Evolutionary conservation across 1,140 invertebrate genomes (phyloP).

Genomic region (Rhizoglyphus robini): DNA sequence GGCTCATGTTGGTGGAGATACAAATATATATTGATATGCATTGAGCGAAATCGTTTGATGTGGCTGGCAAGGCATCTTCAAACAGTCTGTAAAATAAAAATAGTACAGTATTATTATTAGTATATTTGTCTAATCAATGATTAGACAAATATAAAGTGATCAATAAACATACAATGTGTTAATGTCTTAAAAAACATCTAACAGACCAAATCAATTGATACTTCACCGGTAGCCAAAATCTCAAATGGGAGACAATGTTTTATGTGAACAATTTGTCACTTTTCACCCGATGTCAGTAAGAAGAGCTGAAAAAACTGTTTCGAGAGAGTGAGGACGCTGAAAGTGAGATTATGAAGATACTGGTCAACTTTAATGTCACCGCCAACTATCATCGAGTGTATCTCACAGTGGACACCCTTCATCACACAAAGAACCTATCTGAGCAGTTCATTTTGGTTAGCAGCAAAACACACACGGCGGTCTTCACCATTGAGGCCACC

Average conservation of each 20-base stretch:
- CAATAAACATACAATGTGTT: too few species aligned
- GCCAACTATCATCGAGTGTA: slow-evolving; percentile 62
- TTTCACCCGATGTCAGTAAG: background rate
- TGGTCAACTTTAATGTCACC: slow-evolving; percentile 46
- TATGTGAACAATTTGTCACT: slow-evolving; percentile 20
- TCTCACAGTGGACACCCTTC: slow-evolving; percentile 43
- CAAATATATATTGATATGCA: too few species aligned
- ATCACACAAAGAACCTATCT: slow-evolving; percentile 48
- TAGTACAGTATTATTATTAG: too few species aligned
- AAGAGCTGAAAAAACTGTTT: background rate
- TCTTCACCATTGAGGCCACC: slow-evolving; percentile 43
- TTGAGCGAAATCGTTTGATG: too few species aligned
- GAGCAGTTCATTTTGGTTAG: slow-evolving; percentile 50
- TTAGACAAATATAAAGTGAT: too few species aligned
- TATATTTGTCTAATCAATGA: too few species aligned
- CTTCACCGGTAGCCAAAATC: slow-evolving; percentile 43
- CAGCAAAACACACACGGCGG: slow-evolving; percentile 39
- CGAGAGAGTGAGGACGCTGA: background rate
- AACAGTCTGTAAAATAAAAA: too few species aligned
- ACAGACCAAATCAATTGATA: too few species aligned
- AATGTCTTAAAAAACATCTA: too few species aligned
- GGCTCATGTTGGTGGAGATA: too few species aligned
- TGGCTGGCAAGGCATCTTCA: too few species aligned
- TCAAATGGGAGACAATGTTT: slow-evolving; percentile 22
- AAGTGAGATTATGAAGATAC: background rate